phyloP scores from a whole-genome alignment of 2,888 invertebrate species.

The Mechanitis messenoides region DNA sequence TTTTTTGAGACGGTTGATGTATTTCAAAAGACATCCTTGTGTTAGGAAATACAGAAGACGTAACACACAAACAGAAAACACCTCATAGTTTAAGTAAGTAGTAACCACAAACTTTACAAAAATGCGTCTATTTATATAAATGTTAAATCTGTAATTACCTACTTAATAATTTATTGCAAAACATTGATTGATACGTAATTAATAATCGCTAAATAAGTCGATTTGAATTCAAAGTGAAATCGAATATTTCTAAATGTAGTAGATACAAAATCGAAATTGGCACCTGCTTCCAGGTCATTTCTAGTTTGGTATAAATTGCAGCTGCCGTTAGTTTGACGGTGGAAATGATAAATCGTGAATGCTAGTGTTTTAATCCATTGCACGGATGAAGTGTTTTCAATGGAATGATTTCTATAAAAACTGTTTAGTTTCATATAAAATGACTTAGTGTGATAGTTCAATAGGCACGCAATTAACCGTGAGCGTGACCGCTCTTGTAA shows the following conservation, averaged over 20 bases:
- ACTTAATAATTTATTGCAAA: no score
- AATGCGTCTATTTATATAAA: no score
- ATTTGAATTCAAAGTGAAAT: no score
- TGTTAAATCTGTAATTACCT: no score
- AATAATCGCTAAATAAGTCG: no score
- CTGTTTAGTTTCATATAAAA: conserved; percentile 1
- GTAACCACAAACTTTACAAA: no score
- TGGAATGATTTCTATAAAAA: neutral
- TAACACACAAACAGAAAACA: no score
- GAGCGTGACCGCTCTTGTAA: neutral
- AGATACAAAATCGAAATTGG: conserved; percentile 7
- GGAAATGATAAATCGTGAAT: conserved; percentile 16
- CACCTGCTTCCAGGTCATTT: conserved; percentile 21
- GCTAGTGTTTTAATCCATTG: conserved; percentile 11
- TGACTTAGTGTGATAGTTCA: conserved; percentile 1
- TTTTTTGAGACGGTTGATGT: no score
- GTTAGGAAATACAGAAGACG: no score
- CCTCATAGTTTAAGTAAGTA: no score
- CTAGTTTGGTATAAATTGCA: conserved; percentile 19
- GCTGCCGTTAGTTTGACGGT: conserved; percentile 22
- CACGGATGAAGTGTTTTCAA: conserved; percentile 5
- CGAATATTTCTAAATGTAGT: conserved; percentile 6
- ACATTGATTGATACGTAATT: no score
- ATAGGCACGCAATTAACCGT: neutral
- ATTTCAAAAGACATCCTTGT: no score